Base-by-base conservation (phyloP, 1,140 invertebrate genomes). In the Aphaenogaster floridana region DNA sequence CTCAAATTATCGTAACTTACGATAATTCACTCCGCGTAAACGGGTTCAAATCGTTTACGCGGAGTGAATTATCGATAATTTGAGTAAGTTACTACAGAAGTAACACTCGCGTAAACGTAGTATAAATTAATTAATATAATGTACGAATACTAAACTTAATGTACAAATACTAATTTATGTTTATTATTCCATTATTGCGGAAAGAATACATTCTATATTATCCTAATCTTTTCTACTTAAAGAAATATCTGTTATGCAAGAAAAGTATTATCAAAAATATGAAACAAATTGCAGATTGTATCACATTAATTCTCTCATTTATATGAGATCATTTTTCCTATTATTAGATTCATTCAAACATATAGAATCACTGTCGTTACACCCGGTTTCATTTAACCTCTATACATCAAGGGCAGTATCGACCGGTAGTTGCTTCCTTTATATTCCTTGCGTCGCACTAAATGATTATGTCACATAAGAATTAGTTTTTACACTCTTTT, bases 391-490 rank as follows among this genome's bases (percentile, higher is more conserved):
- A 6, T 39, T 45, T 42, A 79, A 8, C 72, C 61, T 86, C 34
- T 1, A 28, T 48, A 39, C 50, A 34, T 21, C 61, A 78, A 68
- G 83, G 72, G n/a, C 74, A 50, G 9, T 88, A 90, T 90, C 89
- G 88, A 90, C 48, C 89, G 72, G 4, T 59, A 9, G 28, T 59
- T 39, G n/a, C 21, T 15, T 69, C 45, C 11, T 48, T 66, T 5
- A 11, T 42, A 9, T 34, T 71, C 64, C 39, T 69, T 48, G 59
- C 28, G 36, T 77, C 28, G 50, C 57, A 78, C 21, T 59, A 57
- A 69, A 17, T 68, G 2, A 57, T 50, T n/a, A 50, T 11, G 13
- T 61, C 42, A 11, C 45, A 76, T 69, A 34, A n/a, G 9, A 42
- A 50, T 17, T 39, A n/a, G 5, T 45, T 28, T 1, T 28, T 34